Evolutionary conservation across 2,797 vertebrate genomes (phyloP).

Genomic region (Anguilla obscura): DNA sequence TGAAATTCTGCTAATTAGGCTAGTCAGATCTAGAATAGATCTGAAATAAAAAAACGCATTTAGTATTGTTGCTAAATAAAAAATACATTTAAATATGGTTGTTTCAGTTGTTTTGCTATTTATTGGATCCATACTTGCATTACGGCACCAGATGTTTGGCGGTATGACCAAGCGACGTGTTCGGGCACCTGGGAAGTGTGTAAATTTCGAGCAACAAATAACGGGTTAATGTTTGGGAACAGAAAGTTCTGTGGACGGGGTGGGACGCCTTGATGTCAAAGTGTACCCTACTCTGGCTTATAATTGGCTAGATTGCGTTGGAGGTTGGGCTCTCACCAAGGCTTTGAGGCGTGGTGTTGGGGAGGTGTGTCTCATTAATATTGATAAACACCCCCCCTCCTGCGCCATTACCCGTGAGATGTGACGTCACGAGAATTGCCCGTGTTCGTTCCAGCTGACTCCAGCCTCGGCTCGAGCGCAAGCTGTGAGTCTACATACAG

Average conservation of each 20-base stretch:
- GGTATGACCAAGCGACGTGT: background rate
- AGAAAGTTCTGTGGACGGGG: background rate
- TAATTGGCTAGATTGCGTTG: background rate
- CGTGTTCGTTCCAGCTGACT: constrained; percentile 80
- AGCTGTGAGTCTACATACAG: constrained; percentile 48
- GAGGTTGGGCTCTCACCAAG: background rate
- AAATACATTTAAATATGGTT: background rate
- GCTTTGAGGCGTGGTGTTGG: constrained; percentile 62
- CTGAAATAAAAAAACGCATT: background rate
- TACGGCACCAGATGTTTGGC: background rate
- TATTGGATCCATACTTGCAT: background rate
- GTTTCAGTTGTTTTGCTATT: background rate
- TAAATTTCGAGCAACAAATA: background rate
- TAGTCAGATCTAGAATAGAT: background rate
- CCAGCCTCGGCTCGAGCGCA: constrained; percentile 61
- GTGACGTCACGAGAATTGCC: constrained; percentile 80
- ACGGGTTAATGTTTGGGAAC: constrained; percentile 21
- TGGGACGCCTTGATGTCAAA: background rate
- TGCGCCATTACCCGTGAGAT: constrained; percentile 54
- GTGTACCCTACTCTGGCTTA: background rate
- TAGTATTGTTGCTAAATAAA: background rate
- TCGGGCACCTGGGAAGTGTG: background rate
- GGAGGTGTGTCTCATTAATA: constrained; percentile 74
- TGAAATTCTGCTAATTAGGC: background rate
- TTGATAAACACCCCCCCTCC: constrained; percentile 40